Percentiles rank a stretch among this genome's conserved stretches.
phyloP scores from a whole-genome alignment of 2,888 invertebrate genomes.

The Acheta domesticus region DNA sequence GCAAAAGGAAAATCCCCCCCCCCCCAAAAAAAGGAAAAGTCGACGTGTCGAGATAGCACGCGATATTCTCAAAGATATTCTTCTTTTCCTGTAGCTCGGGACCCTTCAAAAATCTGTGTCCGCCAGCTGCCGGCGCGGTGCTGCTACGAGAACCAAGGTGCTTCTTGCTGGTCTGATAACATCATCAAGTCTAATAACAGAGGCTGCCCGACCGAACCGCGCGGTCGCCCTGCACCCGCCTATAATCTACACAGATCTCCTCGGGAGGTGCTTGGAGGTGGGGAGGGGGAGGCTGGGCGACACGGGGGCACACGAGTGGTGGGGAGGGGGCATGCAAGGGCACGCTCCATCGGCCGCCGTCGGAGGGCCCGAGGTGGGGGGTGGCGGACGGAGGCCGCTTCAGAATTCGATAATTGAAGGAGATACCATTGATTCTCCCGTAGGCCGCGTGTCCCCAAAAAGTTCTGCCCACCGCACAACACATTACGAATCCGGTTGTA shows the following conservation, averaged over 20 bases:
- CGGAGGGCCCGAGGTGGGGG: background rate
- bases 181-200: constrained; percentile 18
- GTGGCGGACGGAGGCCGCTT: constrained; percentile 25
- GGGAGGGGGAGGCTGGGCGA: background rate
- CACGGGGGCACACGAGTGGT: background rate
- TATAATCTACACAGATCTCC: constrained; percentile 18
- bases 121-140: background rate
- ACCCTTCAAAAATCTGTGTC: constrained; percentile 10
- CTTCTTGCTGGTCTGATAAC: background rate
- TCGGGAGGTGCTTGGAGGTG: background rate
- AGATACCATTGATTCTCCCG: constrained; percentile 36
- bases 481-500: constrained; percentile 24
- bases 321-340: background rate
- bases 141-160: background rate
- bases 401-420: constrained; percentile 35
- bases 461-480: constrained; percentile 21
- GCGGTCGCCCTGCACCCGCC: background rate
- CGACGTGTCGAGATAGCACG: background rate
- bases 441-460: constrained; percentile 21
- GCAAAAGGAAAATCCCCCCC: background rate
- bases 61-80: constrained; percentile 10
- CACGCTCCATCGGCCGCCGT: background rate
- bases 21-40: too few relatives aligned
- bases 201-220: background rate
- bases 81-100: background rate